Base-by-base conservation (phyloP, 2,888 invertebrate genomes). In the Patella depressa region DNA sequence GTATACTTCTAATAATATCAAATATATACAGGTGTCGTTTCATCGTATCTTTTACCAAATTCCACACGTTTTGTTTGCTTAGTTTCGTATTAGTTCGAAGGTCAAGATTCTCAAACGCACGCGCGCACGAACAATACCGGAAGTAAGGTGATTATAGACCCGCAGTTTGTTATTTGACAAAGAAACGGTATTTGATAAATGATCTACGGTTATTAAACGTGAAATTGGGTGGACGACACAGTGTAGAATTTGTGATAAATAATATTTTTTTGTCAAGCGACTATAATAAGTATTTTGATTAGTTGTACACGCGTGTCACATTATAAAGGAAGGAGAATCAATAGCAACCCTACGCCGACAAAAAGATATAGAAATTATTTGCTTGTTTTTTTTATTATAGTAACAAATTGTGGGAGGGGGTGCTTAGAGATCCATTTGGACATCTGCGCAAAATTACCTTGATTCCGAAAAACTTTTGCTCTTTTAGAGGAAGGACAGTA, bases 1-100 rank as follows among this genome's bases (percentile, higher is more conserved):
- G 65, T 65, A 65, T 65, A 65, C 65, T 24, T 65, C 24, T 65
- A 65, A 24, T 65, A 65, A 65, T 65, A 65, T 24, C 65, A 65
- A 65, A 65, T 65, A 24, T 65, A 19, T 65, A 65, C 65, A 65
- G 65, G 65, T 65, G 65, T 65, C 24, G 14, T 65, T 11, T 24
- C 24, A 65, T 24, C 24, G 24, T 65, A 65, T 65, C 65, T 65
- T 65, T 24, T 65, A 65, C 14, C 24, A 19, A 65, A 65, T 65
- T 65, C 65, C 19, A 65, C 65, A 65, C 65, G 65, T 65, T 24
- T 65, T 65, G 19, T 65, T 65, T 65, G 24, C 65, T 65, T 65
- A 24, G 19, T 24, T 65, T 65, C 65, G 24, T 65, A 24, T 14
- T 24, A 65, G 19, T 19, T 65, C 65, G 24, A 24, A 65, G 65